Percentiles rank a stretch among this genome's conserved stretches.
Conservation (phyloP, 2,113 vertebrate species). For the Zapus hudsonius region DNA sequence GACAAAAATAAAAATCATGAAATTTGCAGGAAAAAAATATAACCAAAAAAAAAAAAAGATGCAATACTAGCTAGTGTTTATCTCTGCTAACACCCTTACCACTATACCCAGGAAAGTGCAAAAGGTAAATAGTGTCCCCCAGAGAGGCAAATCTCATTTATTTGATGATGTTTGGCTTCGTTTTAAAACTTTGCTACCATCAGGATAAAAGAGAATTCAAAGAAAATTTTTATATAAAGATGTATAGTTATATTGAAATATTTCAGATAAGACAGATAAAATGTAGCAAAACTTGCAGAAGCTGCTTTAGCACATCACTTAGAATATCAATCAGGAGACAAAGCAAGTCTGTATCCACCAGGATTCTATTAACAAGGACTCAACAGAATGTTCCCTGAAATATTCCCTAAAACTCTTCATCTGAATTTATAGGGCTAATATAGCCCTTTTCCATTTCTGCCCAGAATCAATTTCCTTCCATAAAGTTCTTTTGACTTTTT, state of each 20-base stretch:
- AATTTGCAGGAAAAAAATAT: not conserved
- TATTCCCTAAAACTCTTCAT: not conserved
- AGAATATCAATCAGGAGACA: not conserved
- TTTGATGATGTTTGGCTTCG: too few species aligned
- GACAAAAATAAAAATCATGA: too few species aligned
- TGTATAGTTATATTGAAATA: not conserved
- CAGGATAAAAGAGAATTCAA: not conserved
- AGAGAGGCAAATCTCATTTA: not conserved
- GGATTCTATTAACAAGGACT: not conserved
- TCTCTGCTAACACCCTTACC: not conserved
- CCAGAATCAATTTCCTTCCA: not conserved
- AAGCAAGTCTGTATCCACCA: not conserved
- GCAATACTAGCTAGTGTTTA: not conserved
- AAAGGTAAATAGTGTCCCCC: not conserved
- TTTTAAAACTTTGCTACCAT: not conserved
- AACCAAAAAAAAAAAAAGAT: not conserved
- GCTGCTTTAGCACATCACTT: not conserved
- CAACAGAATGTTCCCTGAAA: not conserved
- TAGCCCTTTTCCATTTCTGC: not conserved
- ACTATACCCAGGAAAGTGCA: not conserved
- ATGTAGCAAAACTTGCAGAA: not conserved
- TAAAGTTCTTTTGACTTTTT: not conserved
- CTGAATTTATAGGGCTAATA: not conserved
- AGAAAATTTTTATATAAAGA: not conserved
- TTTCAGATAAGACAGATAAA: constrained; percentile 6